These are phyloP conservation scores for Toxotes chatareus DNA, from an alignment of 2,113 vertebrate genomes.

Conservation along the genomic window DNA sequence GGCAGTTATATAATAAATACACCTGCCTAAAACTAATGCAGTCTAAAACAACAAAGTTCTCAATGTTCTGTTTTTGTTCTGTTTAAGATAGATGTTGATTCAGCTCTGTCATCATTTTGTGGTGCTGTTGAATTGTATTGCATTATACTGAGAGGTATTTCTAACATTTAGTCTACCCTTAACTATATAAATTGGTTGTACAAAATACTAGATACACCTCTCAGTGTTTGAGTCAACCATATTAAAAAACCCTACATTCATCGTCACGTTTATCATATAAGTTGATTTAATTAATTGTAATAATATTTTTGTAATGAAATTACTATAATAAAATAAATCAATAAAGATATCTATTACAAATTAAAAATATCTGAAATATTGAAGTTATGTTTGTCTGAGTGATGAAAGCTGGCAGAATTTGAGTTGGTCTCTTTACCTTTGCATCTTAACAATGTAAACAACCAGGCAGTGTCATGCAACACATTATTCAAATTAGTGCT, in stretches of 20 bases:
- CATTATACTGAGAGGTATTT: neutral
- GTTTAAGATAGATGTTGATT: too few species aligned
- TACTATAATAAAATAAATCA: neutral
- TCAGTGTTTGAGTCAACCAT: neutral
- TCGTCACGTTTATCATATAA: neutral
- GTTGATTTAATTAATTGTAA: neutral
- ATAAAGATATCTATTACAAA: neutral
- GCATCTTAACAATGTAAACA: constrained; percentile 47
- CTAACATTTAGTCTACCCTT: neutral
- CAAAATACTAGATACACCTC: neutral
- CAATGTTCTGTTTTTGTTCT: neutral
- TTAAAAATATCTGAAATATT: neutral
- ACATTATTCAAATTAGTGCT: constrained; percentile 54
- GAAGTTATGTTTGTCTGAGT: neutral
- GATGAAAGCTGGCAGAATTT: neutral
- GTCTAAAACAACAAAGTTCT: neutral
- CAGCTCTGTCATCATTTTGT: neutral
- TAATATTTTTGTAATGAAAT: neutral
- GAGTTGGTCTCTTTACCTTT: constrained; percentile 9
- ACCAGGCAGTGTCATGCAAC: constrained; percentile 39
- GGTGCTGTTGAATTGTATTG: neutral
- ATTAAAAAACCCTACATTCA: neutral
- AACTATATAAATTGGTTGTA: neutral
- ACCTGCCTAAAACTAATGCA: neutral
- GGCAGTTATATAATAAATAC: neutral